Evolutionary conservation across 2,888 invertebrate genomes (phyloP).

Genomic region (Dynastes grantii): DNA sequence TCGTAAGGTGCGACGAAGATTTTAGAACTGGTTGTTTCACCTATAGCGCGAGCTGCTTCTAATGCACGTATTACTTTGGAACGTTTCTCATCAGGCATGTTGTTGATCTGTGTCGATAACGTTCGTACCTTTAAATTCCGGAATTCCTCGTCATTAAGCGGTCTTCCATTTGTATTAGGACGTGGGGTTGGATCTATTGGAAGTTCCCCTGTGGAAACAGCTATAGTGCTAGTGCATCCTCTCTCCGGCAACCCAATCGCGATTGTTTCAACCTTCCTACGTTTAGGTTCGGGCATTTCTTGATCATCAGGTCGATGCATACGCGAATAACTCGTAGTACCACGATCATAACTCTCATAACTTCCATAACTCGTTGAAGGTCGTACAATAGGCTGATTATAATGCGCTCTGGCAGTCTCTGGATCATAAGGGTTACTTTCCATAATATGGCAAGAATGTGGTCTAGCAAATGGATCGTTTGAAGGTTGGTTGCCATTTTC

Average conservation of each 20-base stretch:
- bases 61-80: neutral
- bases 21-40: neutral
- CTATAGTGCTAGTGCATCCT: neutral
- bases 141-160: neutral
- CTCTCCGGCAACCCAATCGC: neutral
- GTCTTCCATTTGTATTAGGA: neutral
- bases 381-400: no score
- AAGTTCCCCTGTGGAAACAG: neutral
- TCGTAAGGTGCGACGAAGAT: neutral
- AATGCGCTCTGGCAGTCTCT: no score
- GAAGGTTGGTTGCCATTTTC: no score
- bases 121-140: neutral
- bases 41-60: neutral
- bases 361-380: no score
- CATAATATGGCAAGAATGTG: no score
- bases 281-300: neutral
- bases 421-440: no score
- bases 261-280: conserved; percentile 1
- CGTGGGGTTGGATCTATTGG: neutral
- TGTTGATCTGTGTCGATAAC: neutral
- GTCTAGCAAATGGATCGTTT: no score
- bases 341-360: no score
- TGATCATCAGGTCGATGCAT: neutral
- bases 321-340: neutral
- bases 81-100: neutral